Percentiles rank a stretch among this genome's conserved stretches.
Evolutionary conservation across 2,888 invertebrate genomes (phyloP).

Genomic region (Megalurothrips usitatus): DNA sequence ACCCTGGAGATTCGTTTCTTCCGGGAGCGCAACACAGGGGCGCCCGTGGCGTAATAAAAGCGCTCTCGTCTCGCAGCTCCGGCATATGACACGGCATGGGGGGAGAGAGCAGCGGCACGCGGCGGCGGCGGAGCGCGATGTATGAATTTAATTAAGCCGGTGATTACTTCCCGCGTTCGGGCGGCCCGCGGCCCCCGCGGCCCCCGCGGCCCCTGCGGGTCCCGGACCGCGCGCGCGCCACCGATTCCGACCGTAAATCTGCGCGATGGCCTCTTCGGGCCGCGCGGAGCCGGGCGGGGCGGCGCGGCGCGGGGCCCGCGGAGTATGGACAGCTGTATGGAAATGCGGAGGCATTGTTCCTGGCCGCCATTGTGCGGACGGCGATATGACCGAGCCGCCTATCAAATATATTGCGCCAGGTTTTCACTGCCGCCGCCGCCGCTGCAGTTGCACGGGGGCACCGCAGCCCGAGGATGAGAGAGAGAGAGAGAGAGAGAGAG

Average conservation of each 20-base stretch:
- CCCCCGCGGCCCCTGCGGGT: too few species aligned
- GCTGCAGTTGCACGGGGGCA: not conserved
- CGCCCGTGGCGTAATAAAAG: too few species aligned
- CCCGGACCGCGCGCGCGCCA: too few species aligned
- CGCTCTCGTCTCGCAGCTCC: too few species aligned
- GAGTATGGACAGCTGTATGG: conserved; percentile 18
- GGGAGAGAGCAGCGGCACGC: too few species aligned
- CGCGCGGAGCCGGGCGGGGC: too few species aligned
- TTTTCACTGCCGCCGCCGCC: not conserved
- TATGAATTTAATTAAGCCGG: conserved; percentile 4
- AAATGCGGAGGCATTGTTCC: conserved; percentile 1
- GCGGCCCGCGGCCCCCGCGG: too few species aligned
- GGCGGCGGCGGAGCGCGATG: not conserved
- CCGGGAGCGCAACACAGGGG: too few species aligned
- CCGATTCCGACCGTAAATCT: not conserved
- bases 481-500: not conserved
- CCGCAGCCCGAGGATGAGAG: not conserved
- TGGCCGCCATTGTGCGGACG: not conserved
- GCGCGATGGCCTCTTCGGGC: not conserved
- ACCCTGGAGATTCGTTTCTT: too few species aligned
- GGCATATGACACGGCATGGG: too few species aligned
- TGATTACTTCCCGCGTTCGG: conserved; percentile 14
- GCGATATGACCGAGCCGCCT: conserved; percentile 4
- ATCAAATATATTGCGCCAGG: conserved; percentile 18
- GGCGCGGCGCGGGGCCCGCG: too few species aligned